A percentile compares a stretch with the other conserved stretches of the same genome.
phyloP scores from a whole-genome alignment of 2,888 invertebrate species.

The Hipparchia sbordonii region DNA sequence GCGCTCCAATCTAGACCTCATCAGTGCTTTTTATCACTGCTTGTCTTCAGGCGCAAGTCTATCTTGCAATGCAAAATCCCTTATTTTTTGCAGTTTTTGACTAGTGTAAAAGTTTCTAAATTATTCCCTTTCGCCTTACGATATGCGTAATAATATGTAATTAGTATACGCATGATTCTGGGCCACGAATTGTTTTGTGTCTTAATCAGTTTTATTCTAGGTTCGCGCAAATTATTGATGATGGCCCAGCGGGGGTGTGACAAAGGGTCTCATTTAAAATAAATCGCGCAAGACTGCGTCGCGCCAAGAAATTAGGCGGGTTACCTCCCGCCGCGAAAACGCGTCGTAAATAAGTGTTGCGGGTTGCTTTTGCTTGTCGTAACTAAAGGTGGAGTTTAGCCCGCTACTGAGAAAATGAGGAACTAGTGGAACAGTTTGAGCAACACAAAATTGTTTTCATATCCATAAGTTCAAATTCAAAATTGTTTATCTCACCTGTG shows the following conservation, averaged over 20 bases:
- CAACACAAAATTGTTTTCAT: too few relatives aligned
- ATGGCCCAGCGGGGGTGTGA: conserved; percentile 74
- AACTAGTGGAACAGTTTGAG: neutral
- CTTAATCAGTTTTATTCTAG: conserved; percentile 76
- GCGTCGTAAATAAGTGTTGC: conserved; percentile 79
- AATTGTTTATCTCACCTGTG: too few relatives aligned
- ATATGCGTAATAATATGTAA: neutral
- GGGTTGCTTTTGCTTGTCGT: conserved; percentile 54
- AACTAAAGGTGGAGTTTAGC: conserved; percentile 21
- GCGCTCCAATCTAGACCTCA: too few relatives aligned
- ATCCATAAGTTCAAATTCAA: too few relatives aligned
- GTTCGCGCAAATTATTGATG: conserved; percentile 71
- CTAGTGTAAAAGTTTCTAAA: too few relatives aligned
- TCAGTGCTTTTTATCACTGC: neutral
- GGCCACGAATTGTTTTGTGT: conserved; percentile 50
- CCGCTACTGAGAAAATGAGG: neutral
- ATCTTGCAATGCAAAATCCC: too few relatives aligned
- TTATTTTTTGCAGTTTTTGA: too few relatives aligned
- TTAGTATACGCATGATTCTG: conserved; percentile 8
- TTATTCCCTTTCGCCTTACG: too few relatives aligned
- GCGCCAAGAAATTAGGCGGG: conserved; percentile 78
- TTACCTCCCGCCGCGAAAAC: conserved; percentile 79
- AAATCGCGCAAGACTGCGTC: conserved; percentile 79
- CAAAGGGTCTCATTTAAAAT: conserved; percentile 78
- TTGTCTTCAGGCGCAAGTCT: too few relatives aligned